A percentile compares a stretch with the other conserved stretches of the same genome.
Evolutionary conservation across 2,888 invertebrate species (phyloP).

Genomic region (Tinea pellionella): DNA sequence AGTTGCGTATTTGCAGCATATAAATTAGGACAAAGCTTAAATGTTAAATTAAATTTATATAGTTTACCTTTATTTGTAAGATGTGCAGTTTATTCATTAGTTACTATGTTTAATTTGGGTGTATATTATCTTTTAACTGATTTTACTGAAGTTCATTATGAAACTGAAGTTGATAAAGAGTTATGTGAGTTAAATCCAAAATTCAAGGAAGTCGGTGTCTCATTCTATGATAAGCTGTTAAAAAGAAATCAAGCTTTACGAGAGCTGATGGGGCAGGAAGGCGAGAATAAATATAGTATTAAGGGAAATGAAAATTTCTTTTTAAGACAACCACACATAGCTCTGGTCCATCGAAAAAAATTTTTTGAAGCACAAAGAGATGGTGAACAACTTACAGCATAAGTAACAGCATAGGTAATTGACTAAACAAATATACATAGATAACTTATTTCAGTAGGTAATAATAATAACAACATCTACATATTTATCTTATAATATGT

Average conservation of each 20-base stretch:
- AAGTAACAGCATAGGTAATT: too few species aligned
- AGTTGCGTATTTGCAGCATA: conserved; percentile 60
- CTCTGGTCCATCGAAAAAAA: conserved; percentile 73
- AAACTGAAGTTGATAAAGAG: conserved; percentile 71
- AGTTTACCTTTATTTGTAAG: conserved; percentile 58
- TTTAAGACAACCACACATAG: conserved; percentile 73
- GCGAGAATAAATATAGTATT: conserved; percentile 71
- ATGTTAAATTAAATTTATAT: conserved; percentile 66
- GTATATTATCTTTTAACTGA: conserved; percentile 76
- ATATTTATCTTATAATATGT: too few species aligned
- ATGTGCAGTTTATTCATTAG: conserved; percentile 59
- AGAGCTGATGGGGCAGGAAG: conserved; percentile 72
- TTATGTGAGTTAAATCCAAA: conserved; percentile 71
- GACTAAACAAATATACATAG: too few species aligned
- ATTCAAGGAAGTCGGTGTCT: conserved; percentile 78
- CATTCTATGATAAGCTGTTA: conserved; percentile 80
- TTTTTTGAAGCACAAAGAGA: conserved; percentile 69
- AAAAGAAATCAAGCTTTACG: conserved; percentile 80
- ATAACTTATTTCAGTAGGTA: too few species aligned
- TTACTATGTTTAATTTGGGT: conserved; percentile 68
- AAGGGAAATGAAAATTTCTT: conserved; percentile 77
- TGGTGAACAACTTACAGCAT: conserved; percentile 30
- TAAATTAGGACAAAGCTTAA: conserved; percentile 59
- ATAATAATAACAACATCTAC: too few species aligned
- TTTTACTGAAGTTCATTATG: conserved; percentile 71